Base-by-base conservation (phyloP, 2,113 vertebrate species). In the Notothenia coriiceps region DNA sequence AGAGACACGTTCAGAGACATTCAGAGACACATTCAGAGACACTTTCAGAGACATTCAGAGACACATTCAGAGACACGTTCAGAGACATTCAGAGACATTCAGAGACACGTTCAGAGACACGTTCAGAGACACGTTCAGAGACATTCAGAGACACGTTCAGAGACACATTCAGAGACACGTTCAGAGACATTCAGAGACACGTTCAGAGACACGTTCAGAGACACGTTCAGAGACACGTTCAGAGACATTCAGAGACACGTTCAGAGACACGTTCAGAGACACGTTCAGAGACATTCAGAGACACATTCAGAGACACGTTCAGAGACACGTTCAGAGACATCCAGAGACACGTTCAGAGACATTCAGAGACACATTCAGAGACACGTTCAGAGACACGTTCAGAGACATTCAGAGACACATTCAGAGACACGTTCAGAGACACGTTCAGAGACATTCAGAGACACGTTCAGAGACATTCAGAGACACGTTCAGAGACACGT, bases 221-320 rank as follows among this genome's bases (percentile, higher is more conserved):
- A 25, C 25, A 25, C 25, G 25, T 25, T 92, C 91, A 89, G 3
- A 73, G 84, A 61, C 83, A 83, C 2, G 25, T 25, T 92, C 91
- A 89, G 3, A 73, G 84, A 61, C 83, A 83, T 89, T 89, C 88
- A 77, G 86, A 76, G 77, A 77, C 72, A 71, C 72, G n/a, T 89
- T 89, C 88, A 77, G 86, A 76, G 77, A 77, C 72, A 71, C 72
- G 49, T 67, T 73, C 44, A 72, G 65, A 76, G 12, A 25, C 25
- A 25, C 2, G 25, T 25, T 92, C 91, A 89, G 3, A 73, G 84
- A 61, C 83, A 83, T 89, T 89, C 88, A 77, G 86, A 76, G 77
- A 77, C 72, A 71, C 72, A 49, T 67, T 73, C 44, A 72, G 65
- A 76, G 12, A 25, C 25, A 25, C 25, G 25, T 25, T 25, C 25